A percentile compares a stretch with the other conserved stretches of the same genome.
phyloP scores from a whole-genome alignment of 2,888 invertebrate genomes.

The Drosophila kambysellisi region DNA sequence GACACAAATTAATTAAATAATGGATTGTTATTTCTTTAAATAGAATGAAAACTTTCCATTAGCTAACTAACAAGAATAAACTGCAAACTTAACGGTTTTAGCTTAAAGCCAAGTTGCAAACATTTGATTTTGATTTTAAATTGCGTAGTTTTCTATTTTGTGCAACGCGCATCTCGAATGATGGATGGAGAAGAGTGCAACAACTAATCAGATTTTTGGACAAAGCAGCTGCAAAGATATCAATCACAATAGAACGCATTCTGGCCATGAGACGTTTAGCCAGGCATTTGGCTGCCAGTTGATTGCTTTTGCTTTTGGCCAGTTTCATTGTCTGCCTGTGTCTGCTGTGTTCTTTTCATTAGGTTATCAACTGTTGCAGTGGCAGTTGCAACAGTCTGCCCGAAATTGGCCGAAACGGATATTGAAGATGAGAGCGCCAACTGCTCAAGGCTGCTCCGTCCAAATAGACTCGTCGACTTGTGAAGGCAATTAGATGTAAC shows the following conservation, averaged over 20 bases:
- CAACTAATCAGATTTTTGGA: neutral
- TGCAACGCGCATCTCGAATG: neutral
- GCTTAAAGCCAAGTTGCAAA: neutral
- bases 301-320: constrained; percentile 11
- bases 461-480: neutral
- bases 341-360: constrained; percentile 4
- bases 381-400: neutral
- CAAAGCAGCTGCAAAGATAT: constrained; percentile 8
- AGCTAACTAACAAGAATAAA: neutral
- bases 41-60: neutral
- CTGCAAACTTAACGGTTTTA: neutral
- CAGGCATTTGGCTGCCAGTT: constrained; percentile 1
- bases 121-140: neutral
- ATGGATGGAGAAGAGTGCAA: neutral
- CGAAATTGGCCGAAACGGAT: neutral
- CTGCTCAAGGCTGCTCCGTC: constrained; percentile 2
- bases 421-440: neutral
- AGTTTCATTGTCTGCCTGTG: constrained; percentile 6
- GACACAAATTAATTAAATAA: constrained; percentile 8
- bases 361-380: neutral
- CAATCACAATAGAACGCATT: constrained; percentile 15
- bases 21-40: neutral
- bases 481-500: constrained; percentile 24
- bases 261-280: neutral
- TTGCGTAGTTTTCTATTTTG: neutral